Evolutionary conservation across 2,888 invertebrate genomes (phyloP).

Genomic region (Amiota mariae): DNA sequence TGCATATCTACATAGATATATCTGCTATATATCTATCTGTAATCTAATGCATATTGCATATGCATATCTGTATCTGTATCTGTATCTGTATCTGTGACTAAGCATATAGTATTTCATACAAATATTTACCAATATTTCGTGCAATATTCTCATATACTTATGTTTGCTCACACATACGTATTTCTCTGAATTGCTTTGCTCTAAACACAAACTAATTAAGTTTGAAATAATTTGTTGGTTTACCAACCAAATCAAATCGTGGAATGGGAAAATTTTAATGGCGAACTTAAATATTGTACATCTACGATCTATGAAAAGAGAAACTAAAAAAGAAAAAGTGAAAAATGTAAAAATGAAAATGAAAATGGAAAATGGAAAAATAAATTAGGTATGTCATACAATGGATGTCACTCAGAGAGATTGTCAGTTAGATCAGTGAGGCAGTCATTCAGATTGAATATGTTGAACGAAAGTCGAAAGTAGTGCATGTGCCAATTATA

Average conservation of each 20-base stretch:
- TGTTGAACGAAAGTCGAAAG: too few species aligned
- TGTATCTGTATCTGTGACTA: conserved; percentile 17
- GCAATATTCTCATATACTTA: background rate
- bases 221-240: conserved; percentile 56
- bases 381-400: background rate
- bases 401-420: background rate
- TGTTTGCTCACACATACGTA: conserved; percentile 36
- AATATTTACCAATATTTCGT: conserved; percentile 16
- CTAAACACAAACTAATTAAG: conserved; percentile 61
- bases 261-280: conserved; percentile 10
- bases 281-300: too few species aligned
- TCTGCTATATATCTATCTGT: too few species aligned
- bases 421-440: too few species aligned
- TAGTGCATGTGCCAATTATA: too few species aligned
- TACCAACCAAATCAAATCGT: conserved; percentile 11
- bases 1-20: too few species aligned
- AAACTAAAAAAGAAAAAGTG: background rate
- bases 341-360: background rate
- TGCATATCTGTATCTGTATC: background rate
- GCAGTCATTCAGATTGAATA: too few species aligned
- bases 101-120: background rate
- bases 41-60: too few species aligned
- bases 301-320: background rate
- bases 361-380: background rate
- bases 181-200: conserved; percentile 24